Evolutionary conservation across 2,797 vertebrate species (phyloP).

Genomic region (Lutra lutra): DNA sequence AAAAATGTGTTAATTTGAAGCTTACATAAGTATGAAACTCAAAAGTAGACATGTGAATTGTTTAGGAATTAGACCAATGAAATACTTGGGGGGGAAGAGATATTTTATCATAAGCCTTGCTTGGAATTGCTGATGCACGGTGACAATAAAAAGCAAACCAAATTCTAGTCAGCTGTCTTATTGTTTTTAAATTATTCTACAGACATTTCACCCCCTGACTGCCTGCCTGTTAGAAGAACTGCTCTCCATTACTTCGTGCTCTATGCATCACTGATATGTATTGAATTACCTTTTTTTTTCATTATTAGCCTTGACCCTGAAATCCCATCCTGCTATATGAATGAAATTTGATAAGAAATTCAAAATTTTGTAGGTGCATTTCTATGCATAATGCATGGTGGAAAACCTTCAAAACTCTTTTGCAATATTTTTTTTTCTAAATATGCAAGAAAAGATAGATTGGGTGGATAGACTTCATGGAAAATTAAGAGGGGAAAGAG

Average conservation of each 20-base stretch:
- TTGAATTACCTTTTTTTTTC: not conserved
- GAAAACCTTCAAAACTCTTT: not conserved
- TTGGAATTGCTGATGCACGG: not conserved
- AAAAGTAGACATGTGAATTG: not conserved
- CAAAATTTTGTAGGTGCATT: not conserved
- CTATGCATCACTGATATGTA: not conserved
- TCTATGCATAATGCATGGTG: not conserved
- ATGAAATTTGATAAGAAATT: constrained; percentile 10
- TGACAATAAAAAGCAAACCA: not conserved
- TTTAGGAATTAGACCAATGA: not conserved
- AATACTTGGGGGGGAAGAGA: not conserved
- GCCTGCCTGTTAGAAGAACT: not conserved
- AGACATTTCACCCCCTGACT: not conserved
- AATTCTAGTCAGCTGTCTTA: constrained; percentile 8
- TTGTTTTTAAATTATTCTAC: not conserved
- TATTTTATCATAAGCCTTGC: not conserved
- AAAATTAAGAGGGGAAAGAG: not conserved
- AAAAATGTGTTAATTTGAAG: constrained; percentile 10
- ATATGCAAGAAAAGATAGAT: not conserved
- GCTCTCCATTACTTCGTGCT: not conserved
- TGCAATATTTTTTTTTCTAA: not conserved
- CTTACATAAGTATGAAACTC: not conserved
- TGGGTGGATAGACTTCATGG: not conserved
- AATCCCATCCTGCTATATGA: not conserved
- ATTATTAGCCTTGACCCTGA: not conserved